A percentile compares a stretch with the other conserved stretches of the same genome.
Conservation (phyloP, 2,113 vertebrate genomes). For the Phylloscopus trochiloides region DNA sequence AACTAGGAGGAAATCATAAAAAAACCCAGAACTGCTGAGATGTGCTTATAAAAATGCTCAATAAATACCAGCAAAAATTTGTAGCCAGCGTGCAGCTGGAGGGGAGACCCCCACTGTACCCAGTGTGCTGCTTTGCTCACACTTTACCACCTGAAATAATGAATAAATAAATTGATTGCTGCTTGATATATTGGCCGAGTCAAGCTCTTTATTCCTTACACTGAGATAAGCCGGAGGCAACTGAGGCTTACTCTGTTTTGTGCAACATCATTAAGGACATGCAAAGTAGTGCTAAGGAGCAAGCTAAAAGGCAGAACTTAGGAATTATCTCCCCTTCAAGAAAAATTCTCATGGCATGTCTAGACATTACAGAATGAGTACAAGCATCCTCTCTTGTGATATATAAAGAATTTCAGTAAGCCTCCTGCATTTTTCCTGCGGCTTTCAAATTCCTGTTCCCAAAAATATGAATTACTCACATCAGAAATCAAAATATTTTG, state of each 20-base stretch:
- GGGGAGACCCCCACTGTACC: too few relatives aligned
- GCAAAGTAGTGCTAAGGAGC: not conserved
- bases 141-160: too few relatives aligned
- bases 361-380: not conserved
- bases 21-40: too few relatives aligned
- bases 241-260: not conserved
- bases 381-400: rapidly evolving
- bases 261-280: not conserved
- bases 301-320: not conserved
- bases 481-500: not conserved
- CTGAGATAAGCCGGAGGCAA: not conserved
- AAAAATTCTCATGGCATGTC: not conserved
- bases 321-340: not conserved
- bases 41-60: too few relatives aligned
- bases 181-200: too few relatives aligned
- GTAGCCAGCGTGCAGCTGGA: too few relatives aligned
- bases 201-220: too few relatives aligned
- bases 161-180: too few relatives aligned
- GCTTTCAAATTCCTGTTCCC: not conserved
- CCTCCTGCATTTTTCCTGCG: not conserved
- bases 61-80: too few relatives aligned
- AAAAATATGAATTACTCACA: not conserved
- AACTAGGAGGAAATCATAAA: too few relatives aligned
- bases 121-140: too few relatives aligned
- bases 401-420: not conserved